phyloP scores from a whole-genome alignment of 2,113 vertebrate genomes.

The Cyanoliseus patagonus region DNA sequence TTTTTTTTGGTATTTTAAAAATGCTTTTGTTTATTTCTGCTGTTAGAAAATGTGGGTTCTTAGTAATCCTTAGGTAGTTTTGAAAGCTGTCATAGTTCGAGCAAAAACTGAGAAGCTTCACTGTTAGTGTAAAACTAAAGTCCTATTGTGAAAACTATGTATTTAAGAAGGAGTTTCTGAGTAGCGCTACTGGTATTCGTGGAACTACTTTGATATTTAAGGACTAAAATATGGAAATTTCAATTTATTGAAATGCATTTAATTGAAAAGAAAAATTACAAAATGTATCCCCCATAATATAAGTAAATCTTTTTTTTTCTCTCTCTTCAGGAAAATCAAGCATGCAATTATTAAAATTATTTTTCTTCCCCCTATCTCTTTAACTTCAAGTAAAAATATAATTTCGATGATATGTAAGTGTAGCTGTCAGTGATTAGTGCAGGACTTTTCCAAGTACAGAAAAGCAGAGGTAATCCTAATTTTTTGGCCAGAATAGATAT shows the following conservation, averaged over 20 bases:
- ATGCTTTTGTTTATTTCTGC: not conserved
- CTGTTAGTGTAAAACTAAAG: not conserved
- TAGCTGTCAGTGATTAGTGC: not conserved
- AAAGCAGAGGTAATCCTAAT: not conserved
- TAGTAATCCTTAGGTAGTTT: not conserved
- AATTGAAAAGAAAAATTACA: not conserved
- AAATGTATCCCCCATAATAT: not conserved
- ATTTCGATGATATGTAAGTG: not conserved
- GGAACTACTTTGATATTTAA: not conserved
- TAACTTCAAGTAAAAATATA: not conserved
- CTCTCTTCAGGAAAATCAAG: not conserved
- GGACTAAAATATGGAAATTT: not conserved
- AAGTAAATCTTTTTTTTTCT: not conserved
- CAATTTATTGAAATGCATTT: not conserved
- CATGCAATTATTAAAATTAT: not conserved
- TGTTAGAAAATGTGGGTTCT: not conserved
- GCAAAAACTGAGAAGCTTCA: not conserved
- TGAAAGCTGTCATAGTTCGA: not conserved
- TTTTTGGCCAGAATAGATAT: not conserved
- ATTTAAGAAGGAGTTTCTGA: not conserved
- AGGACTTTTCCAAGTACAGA: not conserved
- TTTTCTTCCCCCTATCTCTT: not conserved
- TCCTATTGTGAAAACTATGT: fast-evolving
- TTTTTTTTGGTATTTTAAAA: not conserved
- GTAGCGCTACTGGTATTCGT: not conserved